Evolutionary conservation across 1,140 invertebrate species (phyloP), one percentile per base, ranked within the genome.

Genomic region (Diorhabda carinulata): DNA sequence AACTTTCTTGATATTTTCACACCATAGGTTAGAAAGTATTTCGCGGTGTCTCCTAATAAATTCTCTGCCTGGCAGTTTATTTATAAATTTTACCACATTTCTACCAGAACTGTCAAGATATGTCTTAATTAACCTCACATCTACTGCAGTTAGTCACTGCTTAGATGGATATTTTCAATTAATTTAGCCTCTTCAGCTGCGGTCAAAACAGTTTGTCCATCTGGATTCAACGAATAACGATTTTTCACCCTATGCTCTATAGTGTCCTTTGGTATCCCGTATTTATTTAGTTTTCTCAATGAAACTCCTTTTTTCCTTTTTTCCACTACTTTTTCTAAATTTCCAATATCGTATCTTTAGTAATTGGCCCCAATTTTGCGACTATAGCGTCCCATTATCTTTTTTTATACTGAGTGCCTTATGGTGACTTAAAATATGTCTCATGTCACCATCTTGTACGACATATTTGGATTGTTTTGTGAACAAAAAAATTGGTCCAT

Each of bases 21-120:
- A 52, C 5, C 0, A 52, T 6, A 5, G 8, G 5, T 52, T 9
- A 6, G 1, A 52, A 9, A 52, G 45, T 52, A 9, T 52, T 6
- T 52, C 8, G 5, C 1, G 0, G 8, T 52, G 45, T 52, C 45
- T 9, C 8, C 45, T 5, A 52, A 52, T 9, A 5, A 5, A 52
- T 52, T 52, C 45, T 9, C 5, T 52, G 5, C 45, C 45, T 6
- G 8, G 45, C 45, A 52, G 5, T 1, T 52, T 52, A 9, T 52
- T 52, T 9, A 9, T 52, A 52, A 52, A 52, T 56, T 56, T 56
- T n/a, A n/a, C 6, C n/a, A 56, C 52, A 6, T 56, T 6, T 56
- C 52, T 56, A 56, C 52, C 52, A 56, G 52, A 56, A 56, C n/a
- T 56, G n/a, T 56, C 52, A 7, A 56, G n/a, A n/a, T 56, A 56